phyloP scores from a whole-genome alignment of 2,113 vertebrate genomes.

The Lutjanus erythropterus region DNA sequence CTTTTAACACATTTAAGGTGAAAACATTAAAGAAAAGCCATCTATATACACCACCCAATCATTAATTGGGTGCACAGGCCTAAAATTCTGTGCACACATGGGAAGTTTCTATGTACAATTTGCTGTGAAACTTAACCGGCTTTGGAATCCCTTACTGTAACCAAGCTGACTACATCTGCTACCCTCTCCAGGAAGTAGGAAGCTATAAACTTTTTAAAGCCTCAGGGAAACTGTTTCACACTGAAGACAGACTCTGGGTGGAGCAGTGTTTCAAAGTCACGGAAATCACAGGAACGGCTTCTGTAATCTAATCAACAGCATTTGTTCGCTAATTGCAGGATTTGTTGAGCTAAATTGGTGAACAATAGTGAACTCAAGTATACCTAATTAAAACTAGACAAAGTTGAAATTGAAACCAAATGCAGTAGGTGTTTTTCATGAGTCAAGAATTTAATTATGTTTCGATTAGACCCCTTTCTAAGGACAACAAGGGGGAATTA shows the following conservation, averaged over 20 bases:
- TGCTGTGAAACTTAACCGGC: not conserved
- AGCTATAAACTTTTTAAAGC: not conserved
- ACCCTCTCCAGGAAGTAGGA: not conserved
- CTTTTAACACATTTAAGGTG: not conserved
- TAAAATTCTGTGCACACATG: not conserved
- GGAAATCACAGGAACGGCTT: not conserved
- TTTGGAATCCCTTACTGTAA: slow-evolving; percentile 14
- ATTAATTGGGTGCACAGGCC: not conserved
- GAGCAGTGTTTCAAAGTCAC: not conserved
- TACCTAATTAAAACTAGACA: slow-evolving; percentile 3
- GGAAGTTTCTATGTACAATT: not conserved
- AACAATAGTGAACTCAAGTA: not conserved
- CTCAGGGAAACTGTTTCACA: not conserved
- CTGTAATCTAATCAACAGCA: slow-evolving; percentile 17
- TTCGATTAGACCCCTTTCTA: not conserved
- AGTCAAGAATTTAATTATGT: not conserved
- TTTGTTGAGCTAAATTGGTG: not conserved
- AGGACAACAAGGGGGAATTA: not conserved
- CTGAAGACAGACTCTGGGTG: not conserved
- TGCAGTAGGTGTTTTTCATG: not conserved
- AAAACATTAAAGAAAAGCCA: not conserved
- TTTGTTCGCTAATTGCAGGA: not conserved
- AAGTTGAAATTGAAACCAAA: not conserved
- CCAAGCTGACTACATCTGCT: not conserved
- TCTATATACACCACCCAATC: too few species aligned